Evolutionary conservation across 2,888 invertebrate species (phyloP), one percentile per base, ranked within the genome.

Genomic region (Phengaris alcon): DNA sequence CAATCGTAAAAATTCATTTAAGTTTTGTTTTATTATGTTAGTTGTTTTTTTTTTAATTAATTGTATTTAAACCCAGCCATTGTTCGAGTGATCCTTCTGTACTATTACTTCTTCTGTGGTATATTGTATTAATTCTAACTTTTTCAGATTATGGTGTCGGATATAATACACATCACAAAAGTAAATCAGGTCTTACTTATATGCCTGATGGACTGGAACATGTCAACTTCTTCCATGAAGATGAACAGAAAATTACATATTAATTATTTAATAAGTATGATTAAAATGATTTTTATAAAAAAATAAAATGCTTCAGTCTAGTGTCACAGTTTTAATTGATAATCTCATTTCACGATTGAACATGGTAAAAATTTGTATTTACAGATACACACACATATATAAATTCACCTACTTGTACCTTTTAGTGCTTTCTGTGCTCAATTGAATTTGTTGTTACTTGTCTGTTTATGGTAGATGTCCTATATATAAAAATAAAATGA

Each of bases 131-230:
- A 9, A 54, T 54, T 48, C 48, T 8, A 73, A 68, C 51, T n/a
- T 52, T 86, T 87, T 77, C 85, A 96, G 96, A 95, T 74, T 96
- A 95, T 84, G 95, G 95, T 22, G 93, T 91, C 83, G 95, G 94
- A 12, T 95, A 95, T 81, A 95, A 95, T 82, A 88, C 91, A 80
- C 82, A 84, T 57, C 91, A 95, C 76, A 94, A 94, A 81, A 92
- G 94, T 52, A 88, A 91, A 70, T 95, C 95, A 6, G 94, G 94
- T 73, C 85, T 95, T 15, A 89, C 87, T 57, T 96, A 96, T 83
- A 94, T 96, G 95, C 97, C 96, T 8, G 94, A 95, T 80, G 96
- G 95, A 78, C 86, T 96, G 83, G 95, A 95, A 84, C 81, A 94
- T 83, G 84, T 94, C 0, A 87, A 95, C 82, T 96, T 96, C 84